Conservation (phyloP, 1,140 invertebrate species). For the Drosophila kurseongensis region DNA sequence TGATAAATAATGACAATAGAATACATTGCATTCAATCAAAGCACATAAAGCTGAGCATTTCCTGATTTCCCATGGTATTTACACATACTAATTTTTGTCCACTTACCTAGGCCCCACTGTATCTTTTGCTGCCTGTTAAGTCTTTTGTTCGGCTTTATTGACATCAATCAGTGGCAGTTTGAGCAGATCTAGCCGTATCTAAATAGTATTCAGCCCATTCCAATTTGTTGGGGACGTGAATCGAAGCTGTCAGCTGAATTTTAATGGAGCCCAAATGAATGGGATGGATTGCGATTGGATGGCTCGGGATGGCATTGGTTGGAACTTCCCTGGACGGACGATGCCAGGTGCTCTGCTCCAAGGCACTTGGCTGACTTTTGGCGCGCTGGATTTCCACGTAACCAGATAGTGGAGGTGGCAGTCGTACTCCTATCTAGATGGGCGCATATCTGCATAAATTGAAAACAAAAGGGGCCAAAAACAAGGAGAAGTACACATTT, state of each 20-base stretch:
- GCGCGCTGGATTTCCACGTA: slow-evolving; percentile 46
- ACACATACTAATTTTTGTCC: neutral
- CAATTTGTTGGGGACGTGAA: slow-evolving; percentile 39
- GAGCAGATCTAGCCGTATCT: slow-evolving; percentile 37
- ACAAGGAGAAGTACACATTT: neutral
- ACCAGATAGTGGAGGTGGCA: slow-evolving; percentile 16
- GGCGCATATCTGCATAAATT: slow-evolving; percentile 53
- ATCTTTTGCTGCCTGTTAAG: slow-evolving; percentile 3
- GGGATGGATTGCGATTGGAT: slow-evolving; percentile 3
- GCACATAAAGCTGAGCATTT: neutral
- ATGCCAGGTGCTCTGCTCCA: slow-evolving; percentile 7
- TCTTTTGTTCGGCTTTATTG: slow-evolving; percentile 30
- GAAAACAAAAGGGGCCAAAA: slow-evolving; percentile 35
- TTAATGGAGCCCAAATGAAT: slow-evolving; percentile 34
- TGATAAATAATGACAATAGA: neutral
- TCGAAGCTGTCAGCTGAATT: slow-evolving; percentile 45
- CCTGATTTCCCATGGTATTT: neutral
- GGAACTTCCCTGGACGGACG: neutral
- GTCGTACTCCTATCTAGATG: slow-evolving; percentile 35
- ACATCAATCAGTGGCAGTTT: slow-evolving; percentile 45
- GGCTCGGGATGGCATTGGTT: no score
- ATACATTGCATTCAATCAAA: neutral
- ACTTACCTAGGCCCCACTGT: slow-evolving; percentile 13
- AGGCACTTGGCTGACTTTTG: slow-evolving; percentile 45
- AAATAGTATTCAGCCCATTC: slow-evolving; percentile 39